Percentiles rank a stretch among this genome's conserved stretches.
Conservation (phyloP, 1,140 invertebrate genomes). For the Drosophila varians region DNA sequence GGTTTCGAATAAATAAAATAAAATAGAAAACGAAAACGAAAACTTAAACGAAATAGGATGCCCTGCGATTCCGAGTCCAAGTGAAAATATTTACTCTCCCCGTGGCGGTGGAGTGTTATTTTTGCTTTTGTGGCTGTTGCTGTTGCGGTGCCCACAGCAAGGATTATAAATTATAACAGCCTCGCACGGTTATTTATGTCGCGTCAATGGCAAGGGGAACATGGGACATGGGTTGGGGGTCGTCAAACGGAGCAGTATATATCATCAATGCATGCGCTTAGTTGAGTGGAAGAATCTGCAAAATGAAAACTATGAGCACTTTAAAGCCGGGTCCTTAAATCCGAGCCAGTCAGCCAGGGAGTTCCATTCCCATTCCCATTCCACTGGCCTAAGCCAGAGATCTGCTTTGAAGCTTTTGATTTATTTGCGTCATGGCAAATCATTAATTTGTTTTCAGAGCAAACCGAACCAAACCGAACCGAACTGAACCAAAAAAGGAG, state of each 20-base stretch:
- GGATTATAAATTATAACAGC: constrained; percentile 82
- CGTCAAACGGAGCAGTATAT: constrained; percentile 51
- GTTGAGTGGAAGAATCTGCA: constrained; percentile 71
- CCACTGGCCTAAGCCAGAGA: constrained; percentile 30
- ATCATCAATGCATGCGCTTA: constrained; percentile 76
- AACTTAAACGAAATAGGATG: constrained; percentile 1
- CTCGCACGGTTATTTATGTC: constrained; percentile 77
- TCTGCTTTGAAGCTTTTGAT: constrained; percentile 68
- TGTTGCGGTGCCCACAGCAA: constrained; percentile 53
- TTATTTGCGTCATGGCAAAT: constrained; percentile 73
- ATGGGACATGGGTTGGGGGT: constrained; percentile 15
- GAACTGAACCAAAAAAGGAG: constrained; percentile 14
- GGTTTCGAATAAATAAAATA: constrained; percentile 44
- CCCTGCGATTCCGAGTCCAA: constrained; percentile 29
- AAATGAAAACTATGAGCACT: constrained; percentile 41
- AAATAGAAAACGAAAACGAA: constrained; percentile 4
- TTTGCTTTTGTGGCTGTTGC: constrained; percentile 19
- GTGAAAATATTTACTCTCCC: constrained; percentile 50
- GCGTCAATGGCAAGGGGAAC: constrained; percentile 59
- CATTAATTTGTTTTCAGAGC: constrained; percentile 66
- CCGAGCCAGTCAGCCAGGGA: not conserved
- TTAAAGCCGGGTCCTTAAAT: constrained; percentile 22
- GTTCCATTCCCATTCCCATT: constrained; percentile 3
- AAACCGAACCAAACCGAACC: constrained; percentile 1
- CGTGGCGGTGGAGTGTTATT: constrained; percentile 36